These are phyloP conservation scores for Trididemnum miniatum DNA, from an alignment of 23 tunicate genomes.

Conservation along the genomic window DNA sequence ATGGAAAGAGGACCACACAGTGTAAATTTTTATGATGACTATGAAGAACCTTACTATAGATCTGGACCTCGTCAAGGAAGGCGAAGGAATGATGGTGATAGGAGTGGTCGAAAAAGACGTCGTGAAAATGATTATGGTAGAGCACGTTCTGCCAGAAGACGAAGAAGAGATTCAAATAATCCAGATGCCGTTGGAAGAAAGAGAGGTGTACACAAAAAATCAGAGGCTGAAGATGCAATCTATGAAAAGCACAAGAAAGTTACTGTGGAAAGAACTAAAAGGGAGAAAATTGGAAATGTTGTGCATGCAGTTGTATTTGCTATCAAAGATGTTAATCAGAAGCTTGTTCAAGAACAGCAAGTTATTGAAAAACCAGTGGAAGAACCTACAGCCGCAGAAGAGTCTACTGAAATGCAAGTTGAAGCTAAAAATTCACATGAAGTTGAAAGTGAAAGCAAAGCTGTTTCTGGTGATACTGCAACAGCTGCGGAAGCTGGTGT, in stretches of 20 bases:
- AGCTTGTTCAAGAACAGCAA: neutral
- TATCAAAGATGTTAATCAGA: constrained; percentile 4
- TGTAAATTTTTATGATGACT: constrained; percentile 42
- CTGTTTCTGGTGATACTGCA: neutral
- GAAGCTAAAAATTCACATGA: neutral
- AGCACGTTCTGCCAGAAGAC: neutral
- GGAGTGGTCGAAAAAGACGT: neutral
- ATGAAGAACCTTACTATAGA: constrained; percentile 4
- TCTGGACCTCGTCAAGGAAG: neutral
- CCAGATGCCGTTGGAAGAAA: neutral
- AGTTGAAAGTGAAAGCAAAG: neutral
- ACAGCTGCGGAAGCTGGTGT: neutral
- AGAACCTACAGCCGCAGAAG: neutral
- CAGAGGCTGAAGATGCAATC: constrained; percentile 33
- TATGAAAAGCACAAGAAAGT: constrained; percentile 30
- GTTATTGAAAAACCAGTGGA: neutral
- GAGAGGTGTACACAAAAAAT: neutral
- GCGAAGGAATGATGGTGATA: neutral
- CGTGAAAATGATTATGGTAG: constrained; percentile 1
- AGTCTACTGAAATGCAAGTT: neutral
- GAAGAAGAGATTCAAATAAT: neutral
- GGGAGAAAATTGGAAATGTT: neutral
- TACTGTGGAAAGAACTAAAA: constrained; percentile 11
- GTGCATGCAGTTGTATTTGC: neutral
- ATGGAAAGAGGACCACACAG: constrained; percentile 29